Evolutionary conservation across 2,797 vertebrate genomes (phyloP), one percentile per base, ranked within the genome.

Genomic region (Paguma larvata): DNA sequence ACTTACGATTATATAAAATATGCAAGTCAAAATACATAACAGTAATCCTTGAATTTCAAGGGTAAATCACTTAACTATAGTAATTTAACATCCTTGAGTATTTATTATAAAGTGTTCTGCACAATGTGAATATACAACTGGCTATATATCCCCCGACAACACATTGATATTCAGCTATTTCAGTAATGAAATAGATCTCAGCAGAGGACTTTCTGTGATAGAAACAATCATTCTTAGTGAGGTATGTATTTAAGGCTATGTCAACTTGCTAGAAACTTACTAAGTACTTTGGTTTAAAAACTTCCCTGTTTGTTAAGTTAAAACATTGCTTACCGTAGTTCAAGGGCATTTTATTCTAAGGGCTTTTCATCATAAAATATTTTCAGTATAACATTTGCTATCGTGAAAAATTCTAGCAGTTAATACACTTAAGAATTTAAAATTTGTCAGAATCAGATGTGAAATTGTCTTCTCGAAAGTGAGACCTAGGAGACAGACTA

Each of bases 161-260:
- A 83, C 48, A 78, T 19, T 77, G 51, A 65, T 92, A 92, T 96
- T 67, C n/a, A 86, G 2, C 44, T 83, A 94, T 97, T 92, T 84
- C 51, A 62, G 5, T 85, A 94, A 83, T 86, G 46, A 6, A 95
- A 86, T 82, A 56, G 12, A 70, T 85, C 23, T 88, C 21, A 68
- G 65, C 5, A 46, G 46, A 77, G 2, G 34, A 80, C 6, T 65
- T 63, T 91, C 65, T 72, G 41, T 56, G 46, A 84, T 48, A 72
- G 56, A 92, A 83, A 25, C 11, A 77, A 90, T 77, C 21, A 87
- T 90, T 84, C 21, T 91, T 65, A 27, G 0, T 41, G 30, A 88
- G 21, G n/a, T 65, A 75, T 65, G 3, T 13, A 78, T 94, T 87
- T 92, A 95, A 91, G 21, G 13, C 1, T 80, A 21, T 46, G 8